phyloP scores from a whole-genome alignment of 2,113 vertebrate species.

The Pachypanchax playfairii region DNA sequence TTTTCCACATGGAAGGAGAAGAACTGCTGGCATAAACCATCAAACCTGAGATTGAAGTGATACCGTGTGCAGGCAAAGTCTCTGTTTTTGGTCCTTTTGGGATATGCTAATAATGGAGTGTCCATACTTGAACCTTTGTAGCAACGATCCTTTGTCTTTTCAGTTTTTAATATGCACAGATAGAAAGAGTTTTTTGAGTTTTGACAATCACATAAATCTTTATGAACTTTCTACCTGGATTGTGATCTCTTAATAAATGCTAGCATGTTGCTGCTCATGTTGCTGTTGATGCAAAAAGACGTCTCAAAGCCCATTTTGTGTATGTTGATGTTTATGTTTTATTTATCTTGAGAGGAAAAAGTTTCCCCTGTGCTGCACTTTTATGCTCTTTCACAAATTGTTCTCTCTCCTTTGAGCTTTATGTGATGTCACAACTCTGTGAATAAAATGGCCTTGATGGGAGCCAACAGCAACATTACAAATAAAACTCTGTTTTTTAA shows the following conservation, averaged over 20 bases:
- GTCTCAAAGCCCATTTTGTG: no score
- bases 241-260: no score
- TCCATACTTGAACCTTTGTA: slow-evolving; percentile 26
- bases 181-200: no score
- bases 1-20: slow-evolving; percentile 57
- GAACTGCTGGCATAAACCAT: slow-evolving; percentile 44
- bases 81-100: slow-evolving; percentile 29
- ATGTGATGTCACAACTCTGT: slow-evolving; percentile 13
- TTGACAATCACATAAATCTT: no score
- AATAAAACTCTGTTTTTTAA: slow-evolving; percentile 40
- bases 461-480: slow-evolving; percentile 32
- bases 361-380: no score
- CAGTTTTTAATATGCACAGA: no score
- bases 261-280: no score
- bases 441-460: slow-evolving; percentile 14
- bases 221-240: no score
- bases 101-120: slow-evolving; percentile 3
- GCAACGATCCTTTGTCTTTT: slow-evolving; percentile 31
- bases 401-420: neutral
- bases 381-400: no score
- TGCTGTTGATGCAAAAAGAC: no score
- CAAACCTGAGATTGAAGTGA: slow-evolving; percentile 57
- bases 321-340: no score
- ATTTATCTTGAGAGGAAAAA: no score
- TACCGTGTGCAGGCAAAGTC: slow-evolving; percentile 24